Conservation (phyloP, 92 coral and sea anemone genomes). For the Blastomussa wellsi region DNA sequence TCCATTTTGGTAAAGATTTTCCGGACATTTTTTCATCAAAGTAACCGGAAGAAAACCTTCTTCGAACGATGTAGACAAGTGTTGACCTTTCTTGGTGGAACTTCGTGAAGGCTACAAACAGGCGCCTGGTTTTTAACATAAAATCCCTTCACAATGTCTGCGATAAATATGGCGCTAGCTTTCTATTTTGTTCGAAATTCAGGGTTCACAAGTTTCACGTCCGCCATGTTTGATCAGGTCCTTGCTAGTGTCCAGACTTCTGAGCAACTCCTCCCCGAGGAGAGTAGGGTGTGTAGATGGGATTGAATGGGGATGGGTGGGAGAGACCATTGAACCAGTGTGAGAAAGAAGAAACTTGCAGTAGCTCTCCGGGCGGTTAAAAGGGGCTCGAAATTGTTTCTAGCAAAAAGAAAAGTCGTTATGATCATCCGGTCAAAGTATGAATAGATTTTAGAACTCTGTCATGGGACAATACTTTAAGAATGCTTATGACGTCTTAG, state of each 20-base stretch:
- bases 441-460: no score
- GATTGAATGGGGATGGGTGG: not conserved
- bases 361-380: not conserved
- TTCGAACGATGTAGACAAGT: constrained; percentile 2
- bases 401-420: no score
- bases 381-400: no score
- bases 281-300: not conserved
- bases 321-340: not conserved
- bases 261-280: no score
- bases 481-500: no score
- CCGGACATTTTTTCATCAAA: constrained; percentile 56
- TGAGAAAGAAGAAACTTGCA: not conserved
- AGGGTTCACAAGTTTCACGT: not conserved
- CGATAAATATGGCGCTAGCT: not conserved
- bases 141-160: not conserved
- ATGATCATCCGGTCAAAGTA: no score
- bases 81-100: not conserved
- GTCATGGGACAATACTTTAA: no score
- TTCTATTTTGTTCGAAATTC: not conserved
- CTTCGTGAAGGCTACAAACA: constrained; percentile 6
- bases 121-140: constrained; percentile 37
- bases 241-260: constrained; percentile 15
- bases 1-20: constrained; percentile 81
- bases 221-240: constrained; percentile 35
- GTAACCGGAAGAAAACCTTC: constrained; percentile 19